Evolutionary conservation across 2,797 vertebrate genomes (phyloP).

Genomic region (Acanthopagrus latus): DNA sequence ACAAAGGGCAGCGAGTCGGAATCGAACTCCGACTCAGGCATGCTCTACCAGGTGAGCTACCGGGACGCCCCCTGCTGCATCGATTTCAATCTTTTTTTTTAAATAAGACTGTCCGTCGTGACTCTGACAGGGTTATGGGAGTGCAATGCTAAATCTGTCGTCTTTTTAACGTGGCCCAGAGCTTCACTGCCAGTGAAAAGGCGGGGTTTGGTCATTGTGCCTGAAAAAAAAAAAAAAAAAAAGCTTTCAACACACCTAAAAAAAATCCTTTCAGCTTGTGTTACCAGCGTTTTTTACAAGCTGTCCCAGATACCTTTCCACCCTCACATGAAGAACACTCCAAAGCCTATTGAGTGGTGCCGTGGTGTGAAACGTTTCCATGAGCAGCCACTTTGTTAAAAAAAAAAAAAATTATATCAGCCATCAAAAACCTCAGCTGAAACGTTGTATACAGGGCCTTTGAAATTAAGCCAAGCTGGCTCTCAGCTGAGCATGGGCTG

Average conservation of each 20-base stretch:
- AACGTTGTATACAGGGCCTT: slow-evolving; percentile 21
- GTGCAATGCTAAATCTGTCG: background rate
- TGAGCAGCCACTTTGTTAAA: slow-evolving; percentile 18
- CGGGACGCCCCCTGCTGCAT: background rate
- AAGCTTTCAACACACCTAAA: slow-evolving; percentile 11
- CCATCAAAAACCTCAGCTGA: slow-evolving; percentile 41
- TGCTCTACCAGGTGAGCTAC: no score
- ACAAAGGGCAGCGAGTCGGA: no score
- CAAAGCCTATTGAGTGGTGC: slow-evolving; percentile 3
- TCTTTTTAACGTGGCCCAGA: background rate
- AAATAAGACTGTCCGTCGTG: background rate
- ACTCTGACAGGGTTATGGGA: background rate
- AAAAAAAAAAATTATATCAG: slow-evolving; percentile 6
- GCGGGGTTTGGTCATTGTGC: slow-evolving; percentile 1
- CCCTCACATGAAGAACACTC: slow-evolving; percentile 13
- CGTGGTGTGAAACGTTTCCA: slow-evolving; percentile 36
- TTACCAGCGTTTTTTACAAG: background rate
- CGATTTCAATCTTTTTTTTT: background rate
- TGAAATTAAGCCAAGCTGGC: slow-evolving; percentile 48
- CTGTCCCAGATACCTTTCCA: slow-evolving; percentile 15
- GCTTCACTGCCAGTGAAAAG: slow-evolving; percentile 2
- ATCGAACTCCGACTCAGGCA: no score
- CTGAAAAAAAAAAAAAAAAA: slow-evolving; percentile 16
- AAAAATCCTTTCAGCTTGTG: slow-evolving; percentile 20
- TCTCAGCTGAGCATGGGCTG: slow-evolving; percentile 34